Evolutionary conservation across 2,888 invertebrate genomes (phyloP), one percentile per base, ranked within the genome.

Genomic region (Psococerastis gibbosa): DNA sequence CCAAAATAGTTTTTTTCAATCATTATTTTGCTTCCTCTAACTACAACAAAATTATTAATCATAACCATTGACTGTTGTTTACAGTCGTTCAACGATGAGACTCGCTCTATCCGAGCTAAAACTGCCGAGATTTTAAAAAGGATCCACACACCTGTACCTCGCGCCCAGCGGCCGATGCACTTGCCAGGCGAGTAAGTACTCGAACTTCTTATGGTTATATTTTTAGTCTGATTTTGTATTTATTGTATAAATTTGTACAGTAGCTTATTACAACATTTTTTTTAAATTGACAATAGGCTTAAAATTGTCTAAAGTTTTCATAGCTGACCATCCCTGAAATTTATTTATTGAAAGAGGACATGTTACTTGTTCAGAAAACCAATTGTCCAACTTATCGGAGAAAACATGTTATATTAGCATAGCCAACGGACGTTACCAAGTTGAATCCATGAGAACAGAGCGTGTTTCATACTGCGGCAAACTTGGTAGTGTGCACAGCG

Each of bases 11-110:
- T 31, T 31, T 9, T 31, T 9, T 31, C 9, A 31, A 31, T 31
- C n/a, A n/a, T n/a, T n/a, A n/a, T n/a, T n/a, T n/a, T n/a, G n/a
- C n/a, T n/a, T 31, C n/a, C 9, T 9, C 31, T 31, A 31, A 31
- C 31, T 9, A 31, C n/a, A 31, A 31, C 9, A 31, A 31, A 31
- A 31, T 31, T 31, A 9, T 31, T 9, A 31, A 31, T n/a, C n/a
- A n/a, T n/a, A n/a, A n/a, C n/a, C n/a, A n/a, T n/a, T n/a, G n/a
- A n/a, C n/a, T n/a, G n/a, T n/a, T n/a, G n/a, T n/a, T 46, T 63
- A 41, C 70, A 87, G 85, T 70, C 71, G 53, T 87, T 85, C 64
- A 78, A 82, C 60, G 82, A 82, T 60, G 84, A 85, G 63, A 77
- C 78, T 50, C 75, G 77, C 57, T 72, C 76, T 54, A 85, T 87